A percentile compares a stretch with the other conserved stretches of the same genome.
Conservation (phyloP, 2,113 vertebrate genomes). For the Pardalotus punctatus region DNA sequence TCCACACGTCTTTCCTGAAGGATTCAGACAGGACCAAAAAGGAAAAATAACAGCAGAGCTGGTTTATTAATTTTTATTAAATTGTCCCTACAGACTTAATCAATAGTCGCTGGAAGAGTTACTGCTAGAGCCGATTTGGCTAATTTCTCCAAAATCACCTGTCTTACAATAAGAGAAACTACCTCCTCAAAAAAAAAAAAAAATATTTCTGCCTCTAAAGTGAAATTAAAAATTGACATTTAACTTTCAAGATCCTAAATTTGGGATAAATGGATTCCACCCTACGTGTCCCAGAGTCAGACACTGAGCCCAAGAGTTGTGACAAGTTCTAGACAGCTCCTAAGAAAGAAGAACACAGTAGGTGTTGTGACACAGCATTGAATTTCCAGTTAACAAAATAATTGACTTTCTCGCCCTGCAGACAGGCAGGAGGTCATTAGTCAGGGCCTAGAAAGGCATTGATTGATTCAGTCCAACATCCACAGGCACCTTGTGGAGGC, state of each 20-base stretch:
- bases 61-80: background rate
- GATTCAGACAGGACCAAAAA: background rate
- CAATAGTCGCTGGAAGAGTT: background rate
- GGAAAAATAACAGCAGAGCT: background rate
- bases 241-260: background rate
- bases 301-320: background rate
- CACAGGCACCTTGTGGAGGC: background rate
- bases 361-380: background rate
- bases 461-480: background rate
- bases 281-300: background rate
- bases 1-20: background rate
- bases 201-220: background rate
- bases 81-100: background rate
- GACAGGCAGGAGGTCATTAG: background rate
- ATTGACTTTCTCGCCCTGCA: background rate
- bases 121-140: background rate
- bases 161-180: background rate
- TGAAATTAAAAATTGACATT: background rate
- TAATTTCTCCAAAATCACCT: background rate
- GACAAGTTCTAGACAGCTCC: background rate
- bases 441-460: background rate
- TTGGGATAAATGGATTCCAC: background rate
- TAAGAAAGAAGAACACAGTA: background rate
- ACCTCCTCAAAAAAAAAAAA: background rate
- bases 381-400: background rate